A percentile compares a stretch with the other conserved stretches of the same genome.
These are phyloP conservation scores for Harmothoe impar DNA, from an alignment of 2,888 invertebrate species.

Conservation along the genomic window DNA sequence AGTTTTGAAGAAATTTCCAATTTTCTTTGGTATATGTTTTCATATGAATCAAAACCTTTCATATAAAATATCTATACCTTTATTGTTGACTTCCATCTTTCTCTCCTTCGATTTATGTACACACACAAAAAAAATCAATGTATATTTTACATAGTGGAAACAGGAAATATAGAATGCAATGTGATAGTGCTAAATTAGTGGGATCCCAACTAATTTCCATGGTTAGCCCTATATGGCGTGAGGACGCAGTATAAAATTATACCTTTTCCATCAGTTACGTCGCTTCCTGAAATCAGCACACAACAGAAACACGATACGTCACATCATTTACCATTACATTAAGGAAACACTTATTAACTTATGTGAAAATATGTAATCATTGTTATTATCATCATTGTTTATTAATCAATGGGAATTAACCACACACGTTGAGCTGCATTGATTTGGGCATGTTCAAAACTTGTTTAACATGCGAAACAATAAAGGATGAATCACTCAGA, in stretches of 20 bases:
- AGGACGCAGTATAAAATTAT: constrained; percentile 24
- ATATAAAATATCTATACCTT: too few species aligned
- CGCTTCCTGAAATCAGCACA: constrained; percentile 47
- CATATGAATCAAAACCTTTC: too few species aligned
- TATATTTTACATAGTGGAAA: neutral
- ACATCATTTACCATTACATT: neutral
- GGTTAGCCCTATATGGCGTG: neutral
- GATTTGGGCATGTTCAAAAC: too few species aligned
- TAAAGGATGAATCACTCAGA: too few species aligned
- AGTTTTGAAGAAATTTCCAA: too few species aligned
- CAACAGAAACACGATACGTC: neutral
- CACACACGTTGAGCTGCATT: too few species aligned
- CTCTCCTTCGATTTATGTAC: neutral
- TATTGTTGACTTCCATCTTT: too few species aligned
- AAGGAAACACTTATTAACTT: neutral
- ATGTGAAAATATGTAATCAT: too few species aligned
- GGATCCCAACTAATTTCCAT: neutral
- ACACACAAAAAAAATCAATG: neutral
- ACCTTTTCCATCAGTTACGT: constrained; percentile 47
- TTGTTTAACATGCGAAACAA: too few species aligned
- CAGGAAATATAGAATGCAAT: neutral
- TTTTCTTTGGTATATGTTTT: too few species aligned
- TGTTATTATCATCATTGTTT: neutral
- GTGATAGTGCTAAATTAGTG: constrained; percentile 32
- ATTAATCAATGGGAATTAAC: too few species aligned